phyloP scores from a whole-genome alignment of 2,888 invertebrate species.

The Stenotaenia linearis region DNA sequence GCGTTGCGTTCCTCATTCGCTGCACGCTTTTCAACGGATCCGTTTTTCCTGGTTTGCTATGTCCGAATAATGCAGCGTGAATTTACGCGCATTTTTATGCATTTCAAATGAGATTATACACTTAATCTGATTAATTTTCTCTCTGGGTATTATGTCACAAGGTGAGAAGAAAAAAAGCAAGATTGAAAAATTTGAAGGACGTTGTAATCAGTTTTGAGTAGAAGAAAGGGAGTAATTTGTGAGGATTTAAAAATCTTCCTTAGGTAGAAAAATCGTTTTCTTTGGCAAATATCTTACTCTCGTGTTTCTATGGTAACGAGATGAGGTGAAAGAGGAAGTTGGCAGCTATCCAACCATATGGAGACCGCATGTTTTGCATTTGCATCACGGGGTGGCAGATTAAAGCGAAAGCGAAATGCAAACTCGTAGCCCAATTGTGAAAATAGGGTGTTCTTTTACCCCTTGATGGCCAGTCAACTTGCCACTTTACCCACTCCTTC shows the following conservation, averaged over 20 bases:
- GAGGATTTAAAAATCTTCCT: slow-evolving; percentile 19
- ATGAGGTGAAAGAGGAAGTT: slow-evolving; percentile 17
- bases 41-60: background rate
- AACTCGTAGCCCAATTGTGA: slow-evolving; percentile 3
- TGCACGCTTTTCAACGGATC: background rate
- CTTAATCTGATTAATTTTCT: slow-evolving; percentile 16
- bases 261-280: slow-evolving; percentile 13
- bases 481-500: background rate
- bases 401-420: background rate
- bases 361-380: slow-evolving; percentile 26
- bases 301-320: slow-evolving; percentile 23
- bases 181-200: slow-evolving; percentile 6
- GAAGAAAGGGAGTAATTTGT: slow-evolving; percentile 3
- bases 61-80: background rate
- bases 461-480: background rate
- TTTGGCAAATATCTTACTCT: slow-evolving; percentile 15
- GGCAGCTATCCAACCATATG: background rate
- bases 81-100: background rate
- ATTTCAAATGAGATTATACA: slow-evolving; percentile 8
- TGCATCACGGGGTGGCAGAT: slow-evolving; percentile 12
- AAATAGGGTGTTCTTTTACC: slow-evolving; percentile 10
- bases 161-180: background rate
- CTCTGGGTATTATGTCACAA: background rate
- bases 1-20: slow-evolving; percentile 3
- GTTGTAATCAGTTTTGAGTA: slow-evolving; percentile 22